phyloP scores from a whole-genome alignment of 2,888 invertebrate genomes.

The Lacanobia oleracea region DNA sequence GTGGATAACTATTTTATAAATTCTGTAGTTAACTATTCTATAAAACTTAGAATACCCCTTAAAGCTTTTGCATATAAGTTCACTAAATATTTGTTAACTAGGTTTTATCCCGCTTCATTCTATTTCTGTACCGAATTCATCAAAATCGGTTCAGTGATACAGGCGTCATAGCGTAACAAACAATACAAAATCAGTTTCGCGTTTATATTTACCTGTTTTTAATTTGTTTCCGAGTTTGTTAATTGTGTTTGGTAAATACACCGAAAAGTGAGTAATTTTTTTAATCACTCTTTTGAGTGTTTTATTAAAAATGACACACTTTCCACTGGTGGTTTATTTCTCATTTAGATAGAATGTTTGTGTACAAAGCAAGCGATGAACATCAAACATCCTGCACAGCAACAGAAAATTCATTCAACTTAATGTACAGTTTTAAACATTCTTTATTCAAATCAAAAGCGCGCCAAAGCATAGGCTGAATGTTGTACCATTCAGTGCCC shows the following conservation, averaged over 20 bases:
- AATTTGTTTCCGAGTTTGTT: background rate
- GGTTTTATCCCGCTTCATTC: too few species aligned
- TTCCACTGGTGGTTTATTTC: slow-evolving; percentile 2
- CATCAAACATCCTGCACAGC: slow-evolving; percentile 19
- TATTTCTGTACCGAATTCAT: too few species aligned
- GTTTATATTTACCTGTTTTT: background rate
- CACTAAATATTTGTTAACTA: too few species aligned
- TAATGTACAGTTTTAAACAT: slow-evolving; percentile 54
- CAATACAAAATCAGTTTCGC: too few species aligned
- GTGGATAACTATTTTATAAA: background rate
- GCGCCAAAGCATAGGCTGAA: slow-evolving; percentile 56
- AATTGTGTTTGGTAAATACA: too few species aligned
- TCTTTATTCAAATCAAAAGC: slow-evolving; percentile 61
- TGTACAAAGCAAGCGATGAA: slow-evolving; percentile 25
- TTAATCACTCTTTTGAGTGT: background rate
- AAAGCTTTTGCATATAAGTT: too few species aligned
- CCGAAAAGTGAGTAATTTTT: too few species aligned
- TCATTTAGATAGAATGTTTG: background rate
- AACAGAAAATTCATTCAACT: slow-evolving; percentile 34
- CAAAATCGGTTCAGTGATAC: too few species aligned
- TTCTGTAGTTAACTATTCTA: background rate
- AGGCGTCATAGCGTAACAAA: too few species aligned
- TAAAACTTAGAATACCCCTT: too few species aligned
- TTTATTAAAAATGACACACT: slow-evolving; percentile 8
- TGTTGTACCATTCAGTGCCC: slow-evolving; percentile 53